A percentile compares a stretch with the other conserved stretches of the same genome.
Conservation (phyloP, 2,113 vertebrate genomes). For the Chaetops frenatus region DNA sequence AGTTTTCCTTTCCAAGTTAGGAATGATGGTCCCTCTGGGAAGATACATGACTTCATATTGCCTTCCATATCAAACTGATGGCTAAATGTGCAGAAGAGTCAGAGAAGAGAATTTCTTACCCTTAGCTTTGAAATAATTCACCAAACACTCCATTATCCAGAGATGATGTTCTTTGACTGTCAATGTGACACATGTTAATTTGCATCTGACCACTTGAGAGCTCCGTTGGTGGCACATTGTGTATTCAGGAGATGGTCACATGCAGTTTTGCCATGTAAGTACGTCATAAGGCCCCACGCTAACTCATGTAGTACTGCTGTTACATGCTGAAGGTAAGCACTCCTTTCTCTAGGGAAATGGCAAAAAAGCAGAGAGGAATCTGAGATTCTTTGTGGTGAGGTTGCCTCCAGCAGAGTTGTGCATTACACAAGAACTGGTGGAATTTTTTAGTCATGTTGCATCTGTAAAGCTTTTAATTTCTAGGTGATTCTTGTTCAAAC, state of each 20-base stretch:
- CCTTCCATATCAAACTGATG: neutral
- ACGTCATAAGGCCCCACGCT: neutral
- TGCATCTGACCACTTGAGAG: neutral
- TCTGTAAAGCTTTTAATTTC: neutral
- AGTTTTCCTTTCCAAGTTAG: neutral
- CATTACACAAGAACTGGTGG: neutral
- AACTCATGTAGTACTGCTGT: neutral
- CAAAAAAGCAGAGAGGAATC: neutral
- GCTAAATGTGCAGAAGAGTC: neutral
- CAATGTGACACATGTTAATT: neutral
- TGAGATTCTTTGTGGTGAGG: neutral
- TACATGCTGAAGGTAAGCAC: neutral
- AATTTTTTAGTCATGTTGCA: neutral
- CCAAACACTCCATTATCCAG: neutral
- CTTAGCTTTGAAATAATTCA: neutral
- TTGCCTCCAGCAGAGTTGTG: neutral
- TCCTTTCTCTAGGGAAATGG: neutral
- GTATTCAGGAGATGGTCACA: neutral
- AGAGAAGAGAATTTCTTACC: neutral
- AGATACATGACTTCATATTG: neutral
- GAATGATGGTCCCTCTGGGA: neutral
- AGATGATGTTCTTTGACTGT: neutral
- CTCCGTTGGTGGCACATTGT: neutral
- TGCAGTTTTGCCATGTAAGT: neutral
- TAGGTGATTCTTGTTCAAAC: neutral